Evolutionary conservation across 2,888 invertebrate genomes (phyloP), one percentile per base, ranked within the genome.

Genomic region (Ochlodes sylvanus): DNA sequence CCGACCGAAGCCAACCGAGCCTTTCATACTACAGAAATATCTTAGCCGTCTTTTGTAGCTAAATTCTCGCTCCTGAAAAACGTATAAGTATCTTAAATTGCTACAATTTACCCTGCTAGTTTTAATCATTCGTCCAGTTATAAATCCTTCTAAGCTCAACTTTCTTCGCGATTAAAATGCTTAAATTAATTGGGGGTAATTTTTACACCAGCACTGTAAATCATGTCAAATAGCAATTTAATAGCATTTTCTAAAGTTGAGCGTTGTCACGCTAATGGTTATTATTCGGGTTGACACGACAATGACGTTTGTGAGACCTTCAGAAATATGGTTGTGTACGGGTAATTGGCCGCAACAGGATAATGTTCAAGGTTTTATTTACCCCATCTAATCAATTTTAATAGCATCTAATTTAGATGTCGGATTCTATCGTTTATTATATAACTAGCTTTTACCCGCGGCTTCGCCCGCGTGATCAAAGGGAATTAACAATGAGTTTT

Each of bases 251-350:
- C 80, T 80, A 77, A 77, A 72, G 77, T 76, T 77, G 76, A 80
- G 79, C 75, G 77, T 77, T 80, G 85, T 85, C 85, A 86, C 83
- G 85, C 82, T 78, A 82, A 76, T 69, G 71, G 82, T 79, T 85
- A 34, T 88, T 88, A 86, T 88, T 86, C 81, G 79, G 79, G 71
- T 77, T 79, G 80, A 80, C 82, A 80, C 79, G 65, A 58, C 52
- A 52, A 79, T 63, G 66, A 68, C 68, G 69, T 47, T 55, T 64
- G 27, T 34, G 56, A 63, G 70, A 72, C 69, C 58, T 71, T 69
- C 62, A 71, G 66, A 41, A 70, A 63, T 54, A 68, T 70, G 58
- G 63, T 64, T 27, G 56, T 66, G 62, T 52, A 70, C 66, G 60
- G 66, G 55, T 69, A 67, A 72, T 69, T 72, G 63, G 68, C 63